These are phyloP conservation scores for Mimumesa dahlbomi DNA, from an alignment of 2,888 invertebrate genomes.

Conservation along the genomic window DNA sequence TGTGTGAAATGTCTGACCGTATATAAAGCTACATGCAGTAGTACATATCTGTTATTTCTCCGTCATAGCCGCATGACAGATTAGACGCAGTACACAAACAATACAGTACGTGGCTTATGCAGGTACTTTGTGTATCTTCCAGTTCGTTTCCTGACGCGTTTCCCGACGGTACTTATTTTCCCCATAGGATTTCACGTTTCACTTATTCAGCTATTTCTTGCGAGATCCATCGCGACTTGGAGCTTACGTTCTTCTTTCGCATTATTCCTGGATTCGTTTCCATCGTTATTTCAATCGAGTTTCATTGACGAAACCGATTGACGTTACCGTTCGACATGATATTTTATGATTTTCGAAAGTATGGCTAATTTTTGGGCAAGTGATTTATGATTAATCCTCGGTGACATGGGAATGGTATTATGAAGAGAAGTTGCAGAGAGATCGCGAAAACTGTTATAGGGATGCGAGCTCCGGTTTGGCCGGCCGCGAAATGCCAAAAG, in stretches of 20 bases:
- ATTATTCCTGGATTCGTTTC: background rate
- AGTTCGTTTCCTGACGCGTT: constrained; percentile 46
- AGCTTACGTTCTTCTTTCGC: background rate
- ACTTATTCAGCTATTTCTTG: background rate
- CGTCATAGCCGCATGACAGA: constrained; percentile 31
- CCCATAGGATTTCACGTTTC: constrained; percentile 1
- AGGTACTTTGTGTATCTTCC: constrained; percentile 16
- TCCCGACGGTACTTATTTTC: constrained; percentile 4
- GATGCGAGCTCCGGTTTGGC: background rate
- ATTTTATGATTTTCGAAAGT: no score
- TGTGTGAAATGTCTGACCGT: constrained; percentile 41
- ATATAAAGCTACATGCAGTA: constrained; percentile 21
- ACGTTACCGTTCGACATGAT: no score
- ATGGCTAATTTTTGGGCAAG: no score
- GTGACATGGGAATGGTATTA: no score
- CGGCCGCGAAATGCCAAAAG: background rate
- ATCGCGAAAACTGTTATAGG: background rate
- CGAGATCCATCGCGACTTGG: background rate
- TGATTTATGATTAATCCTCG: no score
- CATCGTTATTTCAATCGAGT: no score
- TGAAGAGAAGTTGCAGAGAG: no score
- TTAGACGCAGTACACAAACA: constrained; percentile 51
- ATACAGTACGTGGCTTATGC: constrained; percentile 36
- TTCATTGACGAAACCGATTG: no score
- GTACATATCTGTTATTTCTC: constrained; percentile 54